Conservation (phyloP, 2,113 vertebrate genomes). For the Arvicanthis niloticus region DNA sequence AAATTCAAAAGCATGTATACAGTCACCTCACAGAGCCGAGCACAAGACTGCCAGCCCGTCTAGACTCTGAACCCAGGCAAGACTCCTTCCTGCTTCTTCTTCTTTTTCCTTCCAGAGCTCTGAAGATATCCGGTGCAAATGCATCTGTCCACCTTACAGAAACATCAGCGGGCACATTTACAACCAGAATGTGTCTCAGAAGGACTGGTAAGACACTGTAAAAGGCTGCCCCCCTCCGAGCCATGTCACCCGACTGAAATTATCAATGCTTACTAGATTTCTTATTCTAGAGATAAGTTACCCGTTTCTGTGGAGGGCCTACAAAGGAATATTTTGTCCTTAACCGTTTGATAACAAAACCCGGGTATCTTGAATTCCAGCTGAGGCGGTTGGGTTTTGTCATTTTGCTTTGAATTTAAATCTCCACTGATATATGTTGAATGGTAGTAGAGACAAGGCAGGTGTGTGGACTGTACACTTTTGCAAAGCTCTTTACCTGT, state of each 20-base stretch:
- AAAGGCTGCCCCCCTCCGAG: too few species aligned
- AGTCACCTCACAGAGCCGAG: neutral
- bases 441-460: neutral
- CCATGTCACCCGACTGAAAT: neutral
- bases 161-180: slow-evolving; percentile 96
- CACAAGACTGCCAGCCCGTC: too few species aligned
- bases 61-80: neutral
- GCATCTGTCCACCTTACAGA: slow-evolving; percentile 96
- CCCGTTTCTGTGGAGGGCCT: neutral
- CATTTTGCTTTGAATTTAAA: neutral
- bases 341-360: neutral
- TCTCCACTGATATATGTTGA: neutral
- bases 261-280: neutral
- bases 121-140: slow-evolving; percentile 97
- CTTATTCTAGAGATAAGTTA: neutral
- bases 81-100: neutral
- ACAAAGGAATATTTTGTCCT: neutral
- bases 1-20: neutral
- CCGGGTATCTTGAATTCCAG: neutral
- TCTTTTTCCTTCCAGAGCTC: slow-evolving; percentile 88
- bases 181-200: slow-evolving; percentile 95
- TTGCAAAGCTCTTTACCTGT: neutral
- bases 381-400: neutral
- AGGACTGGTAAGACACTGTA: slow-evolving; percentile 93
- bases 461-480: neutral